Evolutionary conservation across 2,888 invertebrate species (phyloP).

Genomic region (Cecidostiba fungosa): DNA sequence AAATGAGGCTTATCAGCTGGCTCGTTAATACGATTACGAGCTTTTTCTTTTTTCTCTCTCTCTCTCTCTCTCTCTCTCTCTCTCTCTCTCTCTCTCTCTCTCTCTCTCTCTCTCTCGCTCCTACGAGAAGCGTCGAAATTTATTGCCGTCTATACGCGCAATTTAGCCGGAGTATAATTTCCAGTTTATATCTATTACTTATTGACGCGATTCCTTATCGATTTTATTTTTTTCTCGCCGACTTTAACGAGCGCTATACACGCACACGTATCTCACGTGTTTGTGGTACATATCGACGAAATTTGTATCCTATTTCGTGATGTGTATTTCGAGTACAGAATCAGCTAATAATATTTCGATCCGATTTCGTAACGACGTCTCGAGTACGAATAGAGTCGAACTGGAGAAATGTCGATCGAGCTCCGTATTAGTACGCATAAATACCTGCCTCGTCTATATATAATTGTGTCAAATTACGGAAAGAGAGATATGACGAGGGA

Average conservation of each 20-base stretch:
- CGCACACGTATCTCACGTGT: neutral
- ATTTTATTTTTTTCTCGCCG: conserved; percentile 10
- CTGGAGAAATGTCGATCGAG: neutral
- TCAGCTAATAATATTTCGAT: neutral
- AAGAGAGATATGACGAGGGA: neutral
- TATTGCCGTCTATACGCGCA: neutral
- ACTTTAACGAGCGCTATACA: neutral
- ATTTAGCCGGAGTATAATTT: conserved; percentile 6
- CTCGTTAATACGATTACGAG: too few species aligned
- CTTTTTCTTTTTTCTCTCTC: too few species aligned
- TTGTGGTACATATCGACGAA: neutral
- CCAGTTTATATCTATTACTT: neutral
- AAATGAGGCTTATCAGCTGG: too few species aligned
- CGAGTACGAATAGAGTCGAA: too few species aligned
- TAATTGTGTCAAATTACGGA: conserved; percentile 30
- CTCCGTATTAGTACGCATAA: neutral
- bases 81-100: too few species aligned
- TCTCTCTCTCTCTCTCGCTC: neutral
- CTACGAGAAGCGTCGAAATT: neutral
- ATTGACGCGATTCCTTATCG: neutral
- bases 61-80: too few species aligned
- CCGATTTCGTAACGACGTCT: too few species aligned
- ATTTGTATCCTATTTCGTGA: neutral
- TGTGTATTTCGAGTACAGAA: too few species aligned
- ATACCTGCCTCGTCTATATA: neutral